phyloP scores from a whole-genome alignment of 2,888 invertebrate genomes.

The Pelosia muscerda region DNA sequence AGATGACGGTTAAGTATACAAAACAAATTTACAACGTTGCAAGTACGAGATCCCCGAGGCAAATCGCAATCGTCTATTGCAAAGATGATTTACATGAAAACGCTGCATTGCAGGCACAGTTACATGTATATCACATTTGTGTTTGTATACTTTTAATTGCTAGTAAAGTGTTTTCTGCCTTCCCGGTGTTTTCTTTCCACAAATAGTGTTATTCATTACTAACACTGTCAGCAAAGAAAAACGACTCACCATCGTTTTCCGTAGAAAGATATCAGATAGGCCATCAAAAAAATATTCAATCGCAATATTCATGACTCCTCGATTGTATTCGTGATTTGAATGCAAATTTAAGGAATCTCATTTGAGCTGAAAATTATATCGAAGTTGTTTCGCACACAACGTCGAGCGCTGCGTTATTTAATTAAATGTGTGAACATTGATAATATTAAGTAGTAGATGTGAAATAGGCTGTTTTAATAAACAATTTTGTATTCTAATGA shows the following conservation, averaged over 20 bases:
- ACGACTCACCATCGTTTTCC: slow-evolving; percentile 37
- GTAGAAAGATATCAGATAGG: slow-evolving; percentile 47
- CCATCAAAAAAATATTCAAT: slow-evolving; percentile 58
- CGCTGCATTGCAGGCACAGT: neutral
- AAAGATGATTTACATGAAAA: slow-evolving; percentile 9
- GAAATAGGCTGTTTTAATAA: slow-evolving; percentile 67
- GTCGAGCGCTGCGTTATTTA: slow-evolving; percentile 56
- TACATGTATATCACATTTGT: neutral
- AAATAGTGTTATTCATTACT: neutral
- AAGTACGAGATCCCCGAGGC: neutral
- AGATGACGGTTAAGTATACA: slow-evolving; percentile 3
- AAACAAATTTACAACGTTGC: slow-evolving; percentile 11
- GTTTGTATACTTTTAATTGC: neutral
- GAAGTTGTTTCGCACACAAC: slow-evolving; percentile 62
- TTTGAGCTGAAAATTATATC: slow-evolving; percentile 67
- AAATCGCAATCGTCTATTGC: neutral
- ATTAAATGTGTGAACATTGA: slow-evolving; percentile 73
- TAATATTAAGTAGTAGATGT: slow-evolving; percentile 63
- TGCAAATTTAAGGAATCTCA: slow-evolving; percentile 65
- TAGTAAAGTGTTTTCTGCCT: neutral
- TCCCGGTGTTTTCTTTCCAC: neutral
- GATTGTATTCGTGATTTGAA: slow-evolving; percentile 66
- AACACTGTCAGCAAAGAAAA: slow-evolving; percentile 31
- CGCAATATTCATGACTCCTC: slow-evolving; percentile 62
- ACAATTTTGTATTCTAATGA: slow-evolving; percentile 67